Base-by-base conservation (phyloP, 2,888 invertebrate genomes). In the Agrochola circellaris region DNA sequence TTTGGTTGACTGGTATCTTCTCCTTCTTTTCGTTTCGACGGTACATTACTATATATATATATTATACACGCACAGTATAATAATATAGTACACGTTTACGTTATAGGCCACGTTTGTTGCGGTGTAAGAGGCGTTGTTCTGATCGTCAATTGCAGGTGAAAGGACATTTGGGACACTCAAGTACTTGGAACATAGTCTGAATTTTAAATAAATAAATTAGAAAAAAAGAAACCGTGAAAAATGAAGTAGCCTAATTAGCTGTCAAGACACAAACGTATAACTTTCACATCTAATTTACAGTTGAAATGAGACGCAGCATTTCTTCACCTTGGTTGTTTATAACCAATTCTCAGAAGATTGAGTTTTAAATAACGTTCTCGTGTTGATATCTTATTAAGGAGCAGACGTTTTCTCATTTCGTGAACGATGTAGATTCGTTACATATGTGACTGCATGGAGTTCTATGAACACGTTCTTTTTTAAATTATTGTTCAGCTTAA, bases 351-450 rank as follows among this genome's bases (percentile, higher is more conserved):
- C 68, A 60, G 66, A 69, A 75, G 64, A 82, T 75, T 75, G 56
- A 5, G 15, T 72, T 75, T 73, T 48, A 79, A 75, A 82, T 73
- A 70, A 75, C 38, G 17, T 54, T 79, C 20, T 65, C 15, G 42
- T 34, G 51, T 58, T 30, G 56, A 62, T 69, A 71, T 69, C 69
- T 23, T 75, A 75, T 66, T 58, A 75, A 17, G 26, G 54, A 79
- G 61, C 64, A 51, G 75, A 82, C 65, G 30, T 69, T 82, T 82
- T 82, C 75, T 73, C 75, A 79, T 82, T 82, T 81, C 62, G 68
- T 62, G 70, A 65, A 60, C 54, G 42, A 51, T 75, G 61, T 69
- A 61, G 26, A 65, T 58, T 73, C 42, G 3, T 71, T 72, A 34
- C 26, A 69, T 72, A 45, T 51, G 65, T 34, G 73, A 58, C 20